Conservation (phyloP, 2,888 invertebrate genomes). For the Biston stratarius region DNA sequence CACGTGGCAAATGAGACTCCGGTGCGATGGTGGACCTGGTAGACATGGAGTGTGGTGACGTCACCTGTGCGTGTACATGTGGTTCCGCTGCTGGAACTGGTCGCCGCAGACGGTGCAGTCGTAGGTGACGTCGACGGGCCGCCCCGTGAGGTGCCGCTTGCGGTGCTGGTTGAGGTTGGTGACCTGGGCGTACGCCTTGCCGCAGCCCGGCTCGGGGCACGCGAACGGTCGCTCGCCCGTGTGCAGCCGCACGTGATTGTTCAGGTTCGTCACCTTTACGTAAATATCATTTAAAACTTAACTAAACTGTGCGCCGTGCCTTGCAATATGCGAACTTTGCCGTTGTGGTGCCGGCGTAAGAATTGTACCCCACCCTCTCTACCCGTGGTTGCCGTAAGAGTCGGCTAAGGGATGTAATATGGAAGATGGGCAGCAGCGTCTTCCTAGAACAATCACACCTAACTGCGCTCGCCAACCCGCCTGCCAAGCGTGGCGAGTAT, state of each 20-base stretch:
- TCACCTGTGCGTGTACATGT: slow-evolving; percentile 79
- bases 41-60: slow-evolving; percentile 26
- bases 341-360: no score
- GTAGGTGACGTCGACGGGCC: slow-evolving; percentile 71
- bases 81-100: slow-evolving; percentile 78
- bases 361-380: no score
- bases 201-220: slow-evolving; percentile 81
- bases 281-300: neutral
- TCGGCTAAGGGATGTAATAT: no score
- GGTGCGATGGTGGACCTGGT: no score
- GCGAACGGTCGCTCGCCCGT: slow-evolving; percentile 83
- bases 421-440: no score
- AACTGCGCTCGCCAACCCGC: no score
- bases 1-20: no score
- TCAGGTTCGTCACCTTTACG: slow-evolving; percentile 78
- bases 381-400: no score
- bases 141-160: slow-evolving; percentile 77
- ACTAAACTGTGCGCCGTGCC: no score
- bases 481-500: no score
- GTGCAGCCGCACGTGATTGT: slow-evolving; percentile 83
- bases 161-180: slow-evolving; percentile 84
- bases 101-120: slow-evolving; percentile 79
- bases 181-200: slow-evolving; percentile 83
- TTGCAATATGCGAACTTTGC: no score
- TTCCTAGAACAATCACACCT: no score